A percentile compares a stretch with the other conserved stretches of the same genome.
Conservation (phyloP, 2,888 invertebrate genomes). For the Watsonalla cultraria region DNA sequence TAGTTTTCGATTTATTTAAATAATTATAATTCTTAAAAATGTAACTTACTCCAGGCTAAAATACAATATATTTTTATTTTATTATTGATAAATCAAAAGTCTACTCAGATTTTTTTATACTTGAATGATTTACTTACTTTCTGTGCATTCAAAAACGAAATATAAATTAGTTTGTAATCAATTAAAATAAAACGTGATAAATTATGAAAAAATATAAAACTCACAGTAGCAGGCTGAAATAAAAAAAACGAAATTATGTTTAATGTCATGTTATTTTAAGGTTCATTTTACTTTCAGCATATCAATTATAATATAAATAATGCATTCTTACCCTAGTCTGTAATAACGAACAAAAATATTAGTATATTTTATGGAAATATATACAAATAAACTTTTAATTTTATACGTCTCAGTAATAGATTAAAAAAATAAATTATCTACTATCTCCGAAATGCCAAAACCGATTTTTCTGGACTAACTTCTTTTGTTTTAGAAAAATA, state of each 20-base stretch:
- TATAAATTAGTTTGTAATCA: neutral
- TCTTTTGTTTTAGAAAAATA: too few relatives aligned
- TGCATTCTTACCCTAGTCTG: neutral
- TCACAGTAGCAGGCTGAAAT: neutral
- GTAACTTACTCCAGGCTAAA: neutral
- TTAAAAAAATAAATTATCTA: too few relatives aligned
- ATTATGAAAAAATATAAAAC: slow-evolving; percentile 2
- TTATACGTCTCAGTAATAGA: too few relatives aligned
- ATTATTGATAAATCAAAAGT: too few relatives aligned
- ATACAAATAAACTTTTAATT: neutral
- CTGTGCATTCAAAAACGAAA: neutral
- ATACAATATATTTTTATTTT: too few relatives aligned
- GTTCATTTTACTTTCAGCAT: too few relatives aligned
- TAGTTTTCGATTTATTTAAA: too few relatives aligned
- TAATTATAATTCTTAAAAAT: neutral
- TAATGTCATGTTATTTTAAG: too few relatives aligned
- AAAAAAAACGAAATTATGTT: neutral
- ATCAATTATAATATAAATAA: too few relatives aligned
- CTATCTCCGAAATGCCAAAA: too few relatives aligned
- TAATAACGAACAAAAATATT: neutral
- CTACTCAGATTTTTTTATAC: neutral
- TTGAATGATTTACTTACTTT: too few relatives aligned
- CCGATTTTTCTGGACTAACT: too few relatives aligned
- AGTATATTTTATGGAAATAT: neutral
- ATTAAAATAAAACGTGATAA: slow-evolving; percentile 1